Conservation (phyloP, 2,113 vertebrate genomes). For the Pseudorasbora parva region DNA sequence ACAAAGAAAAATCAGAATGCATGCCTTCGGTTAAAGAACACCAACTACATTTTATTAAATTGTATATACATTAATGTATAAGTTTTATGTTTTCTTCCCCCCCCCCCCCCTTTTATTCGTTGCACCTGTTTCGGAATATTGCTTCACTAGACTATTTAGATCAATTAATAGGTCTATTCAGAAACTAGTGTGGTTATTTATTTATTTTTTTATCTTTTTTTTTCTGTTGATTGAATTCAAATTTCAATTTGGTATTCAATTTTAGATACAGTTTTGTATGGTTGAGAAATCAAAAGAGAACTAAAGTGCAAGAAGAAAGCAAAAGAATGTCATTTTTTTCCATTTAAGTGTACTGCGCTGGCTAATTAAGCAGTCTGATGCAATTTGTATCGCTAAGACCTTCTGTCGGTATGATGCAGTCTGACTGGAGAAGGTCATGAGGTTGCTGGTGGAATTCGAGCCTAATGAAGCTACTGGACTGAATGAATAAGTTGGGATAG, state of each 20-base stretch:
- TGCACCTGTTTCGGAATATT: too few relatives aligned
- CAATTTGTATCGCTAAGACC: conserved; percentile 19
- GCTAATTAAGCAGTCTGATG: conserved; percentile 29
- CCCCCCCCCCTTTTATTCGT: too few relatives aligned
- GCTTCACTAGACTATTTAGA: too few relatives aligned
- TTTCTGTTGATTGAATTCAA: too few relatives aligned
- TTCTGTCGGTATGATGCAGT: conserved; percentile 42
- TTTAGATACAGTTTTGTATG: not conserved
- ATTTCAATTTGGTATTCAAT: not conserved
- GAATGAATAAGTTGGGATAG: conserved; percentile 62
- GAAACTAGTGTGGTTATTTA: too few relatives aligned
- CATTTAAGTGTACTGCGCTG: conserved; percentile 12
- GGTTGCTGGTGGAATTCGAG: conserved; percentile 52
- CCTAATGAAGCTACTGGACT: conserved; percentile 53
- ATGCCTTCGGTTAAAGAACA: too few relatives aligned
- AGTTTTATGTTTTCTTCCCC: too few relatives aligned
- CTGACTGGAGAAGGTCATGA: conserved; percentile 37
- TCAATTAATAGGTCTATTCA: too few relatives aligned
- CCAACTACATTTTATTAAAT: too few relatives aligned
- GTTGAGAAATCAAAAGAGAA: not conserved
- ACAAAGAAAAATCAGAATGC: too few relatives aligned
- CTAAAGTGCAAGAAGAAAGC: not conserved
- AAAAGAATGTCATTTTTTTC: not conserved
- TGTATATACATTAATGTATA: too few relatives aligned
- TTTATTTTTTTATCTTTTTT: too few relatives aligned